A percentile compares a stretch with the other conserved stretches of the same genome.
Evolutionary conservation across 2,888 invertebrate species (phyloP).

Genomic region (Apamea sordens): DNA sequence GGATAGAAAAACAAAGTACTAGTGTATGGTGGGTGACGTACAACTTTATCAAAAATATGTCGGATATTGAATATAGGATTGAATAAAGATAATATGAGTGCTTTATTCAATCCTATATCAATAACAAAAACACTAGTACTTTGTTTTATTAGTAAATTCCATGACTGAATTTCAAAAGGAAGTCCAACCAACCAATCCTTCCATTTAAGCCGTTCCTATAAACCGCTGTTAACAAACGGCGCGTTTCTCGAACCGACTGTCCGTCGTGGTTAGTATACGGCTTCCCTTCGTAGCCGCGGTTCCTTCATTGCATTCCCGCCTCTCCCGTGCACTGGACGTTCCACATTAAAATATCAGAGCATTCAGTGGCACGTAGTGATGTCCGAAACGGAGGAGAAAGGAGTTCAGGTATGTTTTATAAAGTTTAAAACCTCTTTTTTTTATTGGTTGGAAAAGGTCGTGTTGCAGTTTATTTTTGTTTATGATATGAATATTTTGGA

Average conservation of each 20-base stretch:
- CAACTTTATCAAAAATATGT: background rate
- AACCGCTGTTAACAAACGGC: slow-evolving; percentile 23
- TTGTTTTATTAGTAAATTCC: too few relatives aligned
- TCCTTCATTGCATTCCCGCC: slow-evolving; percentile 75
- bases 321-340: slow-evolving; percentile 70
- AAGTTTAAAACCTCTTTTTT: slow-evolving; percentile 4
- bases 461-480: slow-evolving; percentile 16
- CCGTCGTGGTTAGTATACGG: slow-evolving; percentile 66
- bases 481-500: slow-evolving; percentile 36
- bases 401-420: slow-evolving; percentile 76
- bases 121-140: too few relatives aligned
- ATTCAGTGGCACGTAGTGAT: slow-evolving; percentile 64
- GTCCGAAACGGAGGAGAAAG: slow-evolving; percentile 80
- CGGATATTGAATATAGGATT: too few relatives aligned
- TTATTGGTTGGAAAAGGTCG: background rate
- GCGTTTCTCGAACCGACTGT: slow-evolving; percentile 63
- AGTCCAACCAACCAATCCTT: background rate
- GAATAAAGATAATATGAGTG: background rate
- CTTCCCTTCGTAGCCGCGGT: slow-evolving; percentile 70
- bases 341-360: slow-evolving; percentile 26
- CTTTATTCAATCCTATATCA: too few relatives aligned
- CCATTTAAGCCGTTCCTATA: background rate
- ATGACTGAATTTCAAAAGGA: background rate
- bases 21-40: background rate
- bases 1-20: background rate